Percentiles rank a stretch among this genome's conserved stretches.
Evolutionary conservation across 1,140 invertebrate genomes (phyloP).

Genomic region (Macrobrachium nipponense): DNA sequence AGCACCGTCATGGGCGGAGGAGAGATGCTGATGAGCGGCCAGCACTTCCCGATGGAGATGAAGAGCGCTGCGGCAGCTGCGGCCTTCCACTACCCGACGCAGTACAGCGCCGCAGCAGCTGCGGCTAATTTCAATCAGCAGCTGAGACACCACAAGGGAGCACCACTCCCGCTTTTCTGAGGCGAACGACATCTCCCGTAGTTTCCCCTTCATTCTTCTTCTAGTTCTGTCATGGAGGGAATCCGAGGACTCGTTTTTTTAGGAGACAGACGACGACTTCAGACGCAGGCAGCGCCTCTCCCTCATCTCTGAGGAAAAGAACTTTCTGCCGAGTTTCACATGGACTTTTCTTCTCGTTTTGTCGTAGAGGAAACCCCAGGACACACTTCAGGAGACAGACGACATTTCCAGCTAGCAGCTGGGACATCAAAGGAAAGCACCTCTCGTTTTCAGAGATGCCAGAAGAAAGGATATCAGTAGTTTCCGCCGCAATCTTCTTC

Average conservation of each 20-base stretch:
- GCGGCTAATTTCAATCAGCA: slow-evolving; percentile 59
- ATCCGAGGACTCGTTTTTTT: background rate
- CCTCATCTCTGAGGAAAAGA: too few species aligned
- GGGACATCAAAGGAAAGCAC: too few species aligned
- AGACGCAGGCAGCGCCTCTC: too few species aligned
- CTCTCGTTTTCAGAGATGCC: too few species aligned
- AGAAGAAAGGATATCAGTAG: too few species aligned
- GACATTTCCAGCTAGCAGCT: too few species aligned
- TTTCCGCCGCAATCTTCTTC: too few species aligned
- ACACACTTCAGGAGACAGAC: too few species aligned
- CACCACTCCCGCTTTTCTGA: slow-evolving; percentile 49
- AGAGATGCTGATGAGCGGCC: slow-evolving; percentile 50
- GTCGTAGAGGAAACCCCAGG: too few species aligned
- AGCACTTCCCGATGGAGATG: slow-evolving; percentile 55
- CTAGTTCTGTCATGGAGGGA: background rate
- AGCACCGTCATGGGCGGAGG: slow-evolving; percentile 53
- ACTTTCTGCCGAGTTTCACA: too few species aligned
- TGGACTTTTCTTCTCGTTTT: too few species aligned
- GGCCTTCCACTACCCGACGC: slow-evolving; percentile 56
- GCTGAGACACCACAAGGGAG: slow-evolving; percentile 54
- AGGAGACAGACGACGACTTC: background rate
- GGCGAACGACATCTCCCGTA: background rate
- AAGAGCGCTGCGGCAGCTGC: slow-evolving; percentile 46
- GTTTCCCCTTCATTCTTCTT: background rate
- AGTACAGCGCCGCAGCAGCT: slow-evolving; percentile 55